phyloP scores from a whole-genome alignment of 2,113 vertebrate genomes.

The Todiramphus chloris region DNA sequence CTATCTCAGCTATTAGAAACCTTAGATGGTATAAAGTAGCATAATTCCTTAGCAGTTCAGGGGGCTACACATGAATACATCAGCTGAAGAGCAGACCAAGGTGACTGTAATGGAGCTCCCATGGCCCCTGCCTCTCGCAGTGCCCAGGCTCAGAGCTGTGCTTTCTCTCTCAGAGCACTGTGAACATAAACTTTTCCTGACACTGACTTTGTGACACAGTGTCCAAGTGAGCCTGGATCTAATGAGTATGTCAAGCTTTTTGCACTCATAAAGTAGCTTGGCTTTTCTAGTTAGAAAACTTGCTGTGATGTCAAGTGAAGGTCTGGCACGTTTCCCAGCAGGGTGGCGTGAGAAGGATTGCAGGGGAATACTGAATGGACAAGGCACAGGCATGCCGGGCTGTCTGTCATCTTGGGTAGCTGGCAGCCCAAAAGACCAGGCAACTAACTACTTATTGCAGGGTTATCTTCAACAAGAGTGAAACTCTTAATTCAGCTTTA shows the following conservation, averaged over 20 bases:
- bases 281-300: neutral
- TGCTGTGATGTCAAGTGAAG: neutral
- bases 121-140: neutral
- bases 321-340: neutral
- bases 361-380: neutral
- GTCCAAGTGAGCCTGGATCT: neutral
- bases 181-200: neutral
- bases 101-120: neutral
- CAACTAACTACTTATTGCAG: neutral
- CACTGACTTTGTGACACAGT: neutral
- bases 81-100: neutral
- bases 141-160: neutral
- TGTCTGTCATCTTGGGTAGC: neutral
- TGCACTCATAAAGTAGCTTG: neutral
- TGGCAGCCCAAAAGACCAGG: neutral
- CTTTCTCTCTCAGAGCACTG: neutral
- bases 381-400: rapidly evolving
- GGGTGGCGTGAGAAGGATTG: neutral
- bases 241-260: neutral
- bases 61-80: neutral
- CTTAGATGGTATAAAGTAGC: neutral
- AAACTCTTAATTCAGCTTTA: neutral
- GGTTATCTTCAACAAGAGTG: neutral
- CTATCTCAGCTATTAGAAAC: neutral
- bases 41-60: neutral